Conservation (phyloP, 2,888 invertebrate genomes). For the Oasisia sp. region DNA sequence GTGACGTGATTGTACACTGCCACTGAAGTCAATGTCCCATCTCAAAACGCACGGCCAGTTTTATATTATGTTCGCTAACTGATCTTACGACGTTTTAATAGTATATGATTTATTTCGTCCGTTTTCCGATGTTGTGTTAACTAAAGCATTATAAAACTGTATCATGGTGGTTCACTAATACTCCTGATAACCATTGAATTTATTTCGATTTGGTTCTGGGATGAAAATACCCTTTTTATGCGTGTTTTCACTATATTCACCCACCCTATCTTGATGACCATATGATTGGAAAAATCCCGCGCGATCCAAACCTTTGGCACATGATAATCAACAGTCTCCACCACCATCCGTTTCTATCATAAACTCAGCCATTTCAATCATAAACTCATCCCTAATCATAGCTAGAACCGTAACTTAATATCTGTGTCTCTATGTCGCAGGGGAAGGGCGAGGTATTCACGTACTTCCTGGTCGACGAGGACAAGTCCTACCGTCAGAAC, state of each 20-base stretch:
- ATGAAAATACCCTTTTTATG: neutral
- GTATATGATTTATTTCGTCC: neutral
- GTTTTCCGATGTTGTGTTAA: neutral
- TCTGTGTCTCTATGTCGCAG: constrained; percentile 44
- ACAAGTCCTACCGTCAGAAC: constrained; percentile 35
- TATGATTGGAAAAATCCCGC: too few species aligned
- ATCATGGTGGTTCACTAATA: neutral
- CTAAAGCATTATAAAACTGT: neutral
- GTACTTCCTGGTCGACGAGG: constrained; percentile 64
- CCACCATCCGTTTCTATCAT: neutral
- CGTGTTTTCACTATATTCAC: neutral
- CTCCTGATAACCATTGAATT: neutral
- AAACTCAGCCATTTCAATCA: neutral
- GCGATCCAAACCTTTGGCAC: too few species aligned
- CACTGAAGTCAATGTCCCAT: neutral
- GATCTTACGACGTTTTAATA: neutral
- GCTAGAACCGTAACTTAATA: neutral
- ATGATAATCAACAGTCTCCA: too few species aligned
- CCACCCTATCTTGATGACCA: too few species aligned
- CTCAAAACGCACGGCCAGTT: neutral
- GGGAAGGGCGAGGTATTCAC: constrained; percentile 66
- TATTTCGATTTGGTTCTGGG: neutral
- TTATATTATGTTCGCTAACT: neutral
- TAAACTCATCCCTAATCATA: neutral
- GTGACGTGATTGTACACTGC: neutral